Evolutionary conservation across 2,888 invertebrate species (phyloP), one percentile per base, ranked within the genome.

Genomic region (Sturmia bella): DNA sequence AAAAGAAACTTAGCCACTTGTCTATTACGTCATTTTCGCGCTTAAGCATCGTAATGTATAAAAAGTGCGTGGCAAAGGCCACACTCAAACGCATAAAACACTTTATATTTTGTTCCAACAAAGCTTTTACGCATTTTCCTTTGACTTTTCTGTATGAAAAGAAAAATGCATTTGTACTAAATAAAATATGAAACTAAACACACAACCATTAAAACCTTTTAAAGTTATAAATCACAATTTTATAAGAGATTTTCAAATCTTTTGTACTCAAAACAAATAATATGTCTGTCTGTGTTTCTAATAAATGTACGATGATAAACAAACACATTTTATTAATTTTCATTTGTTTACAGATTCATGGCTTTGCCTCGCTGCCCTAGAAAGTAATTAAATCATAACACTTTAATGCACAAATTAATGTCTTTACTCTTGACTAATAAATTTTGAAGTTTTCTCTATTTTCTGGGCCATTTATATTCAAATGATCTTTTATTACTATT

Each of bases 301-400:
- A 9, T 32, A 6, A 32, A 32, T 5, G 27, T 1, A 17, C 6
- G 12, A 24, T 15, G 11, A 24, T 15, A 3, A 5, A 41, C 3
- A 41, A 39, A 5, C 39, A 21, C 21, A 17, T 32, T 48, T 63
- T 15, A 13, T 9, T 1, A 63, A 45, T 19, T 17, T 45, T 13
- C 19, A 32, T 64, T 21, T 13, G 21, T 37, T 24, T 13, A 27
- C 19, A 17, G 24, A 54, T 24, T 52, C 43, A 48, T 41, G 41
- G 15, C 54, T 19, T 13, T n/a, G 27, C 12, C 19, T 43, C 7
- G 2, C 2, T 24, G 66, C 54, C 24, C 12, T 5, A 48, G 13
- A 61, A 69, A 75, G 43, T 45, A 45, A 76, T 69, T 69, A 76
- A 45, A 39, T 69, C 61, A 39, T 54, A 69, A 63, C 69, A 69